phyloP scores from a whole-genome alignment of 2,113 vertebrate genomes.

The Petroica traversi region DNA sequence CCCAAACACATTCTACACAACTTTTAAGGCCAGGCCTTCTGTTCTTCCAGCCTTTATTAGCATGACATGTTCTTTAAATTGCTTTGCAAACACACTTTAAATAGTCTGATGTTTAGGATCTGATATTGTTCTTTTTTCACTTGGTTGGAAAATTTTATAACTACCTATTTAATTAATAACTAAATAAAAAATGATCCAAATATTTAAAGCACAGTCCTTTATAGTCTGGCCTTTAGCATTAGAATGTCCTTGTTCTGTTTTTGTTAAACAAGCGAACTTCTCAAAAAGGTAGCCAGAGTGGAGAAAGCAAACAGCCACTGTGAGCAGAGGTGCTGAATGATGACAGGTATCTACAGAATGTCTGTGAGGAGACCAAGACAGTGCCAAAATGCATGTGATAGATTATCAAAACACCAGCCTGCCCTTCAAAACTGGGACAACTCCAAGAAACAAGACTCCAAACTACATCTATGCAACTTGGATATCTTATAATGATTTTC shows the following conservation, averaged over 20 bases:
- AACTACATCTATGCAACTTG: not conserved
- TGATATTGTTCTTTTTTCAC: not conserved
- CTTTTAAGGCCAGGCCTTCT: not conserved
- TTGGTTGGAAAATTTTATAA: not conserved
- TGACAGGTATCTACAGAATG: not conserved
- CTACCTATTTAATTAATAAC: not conserved
- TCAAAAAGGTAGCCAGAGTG: not conserved
- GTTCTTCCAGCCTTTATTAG: not conserved
- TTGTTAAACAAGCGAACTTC: not conserved
- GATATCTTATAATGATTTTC: not conserved
- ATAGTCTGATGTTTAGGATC: not conserved
- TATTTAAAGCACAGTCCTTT: not conserved
- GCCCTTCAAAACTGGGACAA: not conserved
- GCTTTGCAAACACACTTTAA: not conserved
- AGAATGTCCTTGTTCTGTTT: not conserved
- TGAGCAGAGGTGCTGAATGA: not conserved
- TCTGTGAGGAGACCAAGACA: not conserved
- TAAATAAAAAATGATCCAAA: not conserved
- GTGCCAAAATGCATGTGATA: not conserved
- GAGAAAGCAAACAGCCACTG: not conserved
- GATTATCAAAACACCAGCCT: not conserved
- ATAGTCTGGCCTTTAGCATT: not conserved
- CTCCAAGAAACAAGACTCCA: not conserved
- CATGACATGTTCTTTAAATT: not conserved
- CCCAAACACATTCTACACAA: not conserved